A percentile compares a stretch with the other conserved stretches of the same genome.
These are phyloP conservation scores for Ophthalmolycus amberensis DNA, from an alignment of 2,113 vertebrate species.

Conservation along the genomic window DNA sequence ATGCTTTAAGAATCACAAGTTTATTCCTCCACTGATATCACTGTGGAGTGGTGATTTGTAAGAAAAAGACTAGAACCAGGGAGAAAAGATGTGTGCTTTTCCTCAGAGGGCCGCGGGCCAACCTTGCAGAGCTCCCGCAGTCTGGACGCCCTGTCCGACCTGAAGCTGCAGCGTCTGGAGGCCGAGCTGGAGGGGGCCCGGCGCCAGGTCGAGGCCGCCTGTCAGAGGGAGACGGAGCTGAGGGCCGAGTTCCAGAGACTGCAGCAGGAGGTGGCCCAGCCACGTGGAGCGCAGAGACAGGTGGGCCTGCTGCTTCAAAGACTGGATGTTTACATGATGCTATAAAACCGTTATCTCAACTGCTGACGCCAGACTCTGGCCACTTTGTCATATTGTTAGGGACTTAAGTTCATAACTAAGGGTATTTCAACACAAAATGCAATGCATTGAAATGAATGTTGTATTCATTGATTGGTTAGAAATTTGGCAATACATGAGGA, in stretches of 20 bases:
- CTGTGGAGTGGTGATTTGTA: too few relatives aligned
- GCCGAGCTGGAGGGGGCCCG: constrained; percentile 87
- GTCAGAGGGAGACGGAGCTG: constrained; percentile 88
- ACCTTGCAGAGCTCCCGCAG: constrained; percentile 84
- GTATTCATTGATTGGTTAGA: neutral
- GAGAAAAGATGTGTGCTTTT: neutral
- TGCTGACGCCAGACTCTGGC: neutral
- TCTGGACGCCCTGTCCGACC: constrained; percentile 80
- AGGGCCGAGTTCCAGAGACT: constrained; percentile 87
- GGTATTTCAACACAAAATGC: neutral
- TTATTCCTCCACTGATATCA: too few relatives aligned
- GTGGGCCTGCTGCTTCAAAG: constrained; percentile 18
- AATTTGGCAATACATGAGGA: neutral
- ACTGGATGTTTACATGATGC: neutral
- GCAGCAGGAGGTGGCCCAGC: constrained; percentile 87
- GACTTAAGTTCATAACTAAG: neutral
- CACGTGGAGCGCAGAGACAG: constrained; percentile 86
- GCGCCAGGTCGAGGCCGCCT: constrained; percentile 85
- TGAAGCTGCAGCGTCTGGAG: constrained; percentile 84
- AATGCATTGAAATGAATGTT: neutral
- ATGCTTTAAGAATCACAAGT: too few relatives aligned
- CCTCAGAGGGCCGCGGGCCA: constrained; percentile 76
- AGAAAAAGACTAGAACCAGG: neutral
- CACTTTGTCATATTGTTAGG: neutral
- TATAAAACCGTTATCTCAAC: neutral